phyloP scores from a whole-genome alignment of 2,888 invertebrate species.

The Clistopyga incitator region DNA sequence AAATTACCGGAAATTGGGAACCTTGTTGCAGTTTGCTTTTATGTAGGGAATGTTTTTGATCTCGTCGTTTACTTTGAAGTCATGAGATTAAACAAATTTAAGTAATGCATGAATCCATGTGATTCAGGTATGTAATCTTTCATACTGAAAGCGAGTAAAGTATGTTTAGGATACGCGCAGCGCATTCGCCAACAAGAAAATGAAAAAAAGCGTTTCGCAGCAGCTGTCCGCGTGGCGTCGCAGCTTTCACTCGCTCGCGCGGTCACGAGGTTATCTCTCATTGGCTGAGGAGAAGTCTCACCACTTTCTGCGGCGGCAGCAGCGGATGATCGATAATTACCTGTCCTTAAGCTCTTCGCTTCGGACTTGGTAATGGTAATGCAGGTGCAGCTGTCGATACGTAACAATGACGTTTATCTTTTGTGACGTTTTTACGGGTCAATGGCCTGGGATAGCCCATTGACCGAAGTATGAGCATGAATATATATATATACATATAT shows the following conservation, averaged over 20 bases:
- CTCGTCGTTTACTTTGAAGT: too few species aligned
- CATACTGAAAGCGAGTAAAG: too few species aligned
- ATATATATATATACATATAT: background rate
- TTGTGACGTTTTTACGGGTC: constrained; percentile 1
- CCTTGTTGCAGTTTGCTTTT: too few species aligned
- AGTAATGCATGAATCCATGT: too few species aligned
- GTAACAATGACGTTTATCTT: background rate
- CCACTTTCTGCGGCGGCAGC: constrained; percentile 42
- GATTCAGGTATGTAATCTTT: too few species aligned
- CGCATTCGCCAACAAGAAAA: constrained; percentile 10
- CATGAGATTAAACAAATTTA: too few species aligned
- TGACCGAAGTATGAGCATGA: background rate
- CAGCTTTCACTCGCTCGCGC: constrained; percentile 59
- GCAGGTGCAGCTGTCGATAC: constrained; percentile 12
- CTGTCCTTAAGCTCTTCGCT: background rate
- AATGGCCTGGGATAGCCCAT: constrained; percentile 14
- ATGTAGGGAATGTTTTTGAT: too few species aligned
- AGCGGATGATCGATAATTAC: constrained; percentile 28
- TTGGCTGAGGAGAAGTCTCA: constrained; percentile 37
- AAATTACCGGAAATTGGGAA: too few species aligned
- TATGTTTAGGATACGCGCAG: background rate
- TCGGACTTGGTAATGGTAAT: background rate
- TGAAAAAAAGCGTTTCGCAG: constrained; percentile 20
- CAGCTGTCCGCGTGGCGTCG: constrained; percentile 40
- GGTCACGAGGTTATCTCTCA: constrained; percentile 56